Conservation (phyloP, 2,888 invertebrate genomes). For the Antheraea assamensis region DNA sequence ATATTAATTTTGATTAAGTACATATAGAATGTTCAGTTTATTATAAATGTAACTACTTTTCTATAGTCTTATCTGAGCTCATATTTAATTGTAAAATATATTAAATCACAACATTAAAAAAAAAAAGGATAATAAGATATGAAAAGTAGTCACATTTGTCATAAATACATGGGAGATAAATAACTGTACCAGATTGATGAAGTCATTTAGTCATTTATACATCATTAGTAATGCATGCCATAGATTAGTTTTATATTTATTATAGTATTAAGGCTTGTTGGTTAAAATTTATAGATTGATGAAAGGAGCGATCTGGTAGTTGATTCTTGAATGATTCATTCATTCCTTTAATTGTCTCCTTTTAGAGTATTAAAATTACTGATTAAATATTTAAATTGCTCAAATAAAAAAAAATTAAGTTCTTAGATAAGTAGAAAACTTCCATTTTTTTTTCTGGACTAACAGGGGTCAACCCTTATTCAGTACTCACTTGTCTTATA, state of each 20-base stretch:
- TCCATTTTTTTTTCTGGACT: background rate
- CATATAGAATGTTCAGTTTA: background rate
- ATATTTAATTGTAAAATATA: background rate
- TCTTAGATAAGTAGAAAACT: too few relatives aligned
- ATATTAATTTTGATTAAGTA: background rate
- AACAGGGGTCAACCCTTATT: background rate
- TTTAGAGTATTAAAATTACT: background rate
- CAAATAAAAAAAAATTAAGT: background rate
- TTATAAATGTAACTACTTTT: background rate
- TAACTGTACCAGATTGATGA: background rate
- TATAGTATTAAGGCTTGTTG: background rate
- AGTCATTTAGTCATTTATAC: background rate
- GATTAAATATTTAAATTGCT: background rate
- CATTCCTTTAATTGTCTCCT: background rate
- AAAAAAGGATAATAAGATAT: background rate
- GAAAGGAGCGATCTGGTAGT: background rate
- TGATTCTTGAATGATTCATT: background rate
- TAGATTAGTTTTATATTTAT: constrained; percentile 1
- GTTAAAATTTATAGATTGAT: background rate
- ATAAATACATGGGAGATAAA: background rate
- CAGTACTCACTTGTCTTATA: too few relatives aligned
- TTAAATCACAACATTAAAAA: background rate
- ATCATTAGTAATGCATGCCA: background rate
- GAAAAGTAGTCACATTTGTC: background rate
- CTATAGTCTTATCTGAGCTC: background rate